These are phyloP conservation scores for Ammospiza maritima DNA, from an alignment of 2,797 vertebrate species.

Conservation along the genomic window DNA sequence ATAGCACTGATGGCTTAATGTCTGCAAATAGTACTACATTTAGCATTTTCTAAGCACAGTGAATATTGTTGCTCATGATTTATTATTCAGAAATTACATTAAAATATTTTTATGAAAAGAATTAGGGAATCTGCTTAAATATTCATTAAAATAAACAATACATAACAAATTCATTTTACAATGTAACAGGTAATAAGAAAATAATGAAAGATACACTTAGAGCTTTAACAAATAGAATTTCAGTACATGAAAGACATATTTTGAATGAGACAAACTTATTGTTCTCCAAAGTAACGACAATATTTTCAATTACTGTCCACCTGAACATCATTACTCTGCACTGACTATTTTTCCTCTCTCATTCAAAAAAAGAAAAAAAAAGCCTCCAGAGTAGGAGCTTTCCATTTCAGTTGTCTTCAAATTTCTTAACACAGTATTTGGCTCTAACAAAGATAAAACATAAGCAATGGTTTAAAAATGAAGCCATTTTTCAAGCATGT, in stretches of 20 bases:
- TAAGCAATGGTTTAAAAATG: constrained; percentile 25
- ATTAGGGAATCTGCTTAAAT: constrained; percentile 55
- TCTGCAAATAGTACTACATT: constrained; percentile 72
- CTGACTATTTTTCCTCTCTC: constrained; percentile 24
- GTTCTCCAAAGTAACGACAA: constrained; percentile 24
- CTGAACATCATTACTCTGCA: constrained; percentile 3
- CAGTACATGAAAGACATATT: constrained; percentile 48
- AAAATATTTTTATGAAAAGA: constrained; percentile 69
- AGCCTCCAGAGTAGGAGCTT: constrained; percentile 17
- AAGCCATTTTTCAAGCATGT: neutral
- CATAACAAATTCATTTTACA: constrained; percentile 41
- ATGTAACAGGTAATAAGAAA: constrained; percentile 55
- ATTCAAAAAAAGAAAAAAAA: constrained; percentile 30
- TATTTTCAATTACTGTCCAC: constrained; percentile 26
- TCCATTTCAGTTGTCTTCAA: constrained; percentile 25
- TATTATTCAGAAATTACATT: constrained; percentile 71
- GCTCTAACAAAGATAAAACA: constrained; percentile 10
- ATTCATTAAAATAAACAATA: constrained; percentile 69
- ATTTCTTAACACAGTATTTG: constrained; percentile 38
- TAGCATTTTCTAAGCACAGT: constrained; percentile 66
- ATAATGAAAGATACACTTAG: constrained; percentile 56
- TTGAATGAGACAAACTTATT: neutral
- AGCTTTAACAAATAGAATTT: constrained; percentile 61
- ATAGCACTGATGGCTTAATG: constrained; percentile 71
- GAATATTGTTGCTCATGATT: constrained; percentile 54